Base-by-base conservation (phyloP, 2,797 vertebrate species). In the Clarias platycephalus region DNA sequence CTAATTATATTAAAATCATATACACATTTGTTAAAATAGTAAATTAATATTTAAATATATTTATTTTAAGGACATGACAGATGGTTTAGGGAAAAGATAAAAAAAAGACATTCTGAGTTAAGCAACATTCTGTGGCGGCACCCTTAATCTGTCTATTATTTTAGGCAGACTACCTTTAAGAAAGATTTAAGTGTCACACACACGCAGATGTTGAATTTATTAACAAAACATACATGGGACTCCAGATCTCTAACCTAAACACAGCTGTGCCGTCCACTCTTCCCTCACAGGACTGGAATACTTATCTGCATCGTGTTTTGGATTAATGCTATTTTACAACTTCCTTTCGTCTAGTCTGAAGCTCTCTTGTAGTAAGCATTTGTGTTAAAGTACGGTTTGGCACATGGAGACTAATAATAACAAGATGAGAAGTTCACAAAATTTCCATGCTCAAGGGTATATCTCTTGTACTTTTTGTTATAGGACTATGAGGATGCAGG, bases 211-310 rank as follows among this genome's bases (percentile, higher is more conserved):
- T 83, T 10, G 26, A 66, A 44, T 37, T 49, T 81, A 74, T 75
- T 80, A 75, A 62, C 66, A 83, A 86, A 83, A 86, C 85, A 83
- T 55, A 34, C 57, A 66, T 20, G 60, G 76, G 70, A 81, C 66
- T 85, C 13, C 62, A 75, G 49, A 58, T 85, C n/a, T 85, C 49
- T 60, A 76, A 81, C 31, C 84, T 75, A 85, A 81, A 85, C 84
- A 85, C 70, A 85, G 84, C 81, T 86, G 81, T 26, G 72, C 80
- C 44, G 66, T 53, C 55, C 66, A 31, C 10, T 67, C 55, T 77
- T 66, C 75, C 68, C 80, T 68, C 83, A 82, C 66, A 84, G 60
- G 57, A 37, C 68, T 80, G 60, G 18, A 24, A 55, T 44, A 28
- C 26, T 79, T 22, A 31, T 31, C 64, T 55, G 44, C 66, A 60